Evolutionary conservation across 2,113 vertebrate genomes (phyloP).

Genomic region (Syngnathoides biaculeatus): DNA sequence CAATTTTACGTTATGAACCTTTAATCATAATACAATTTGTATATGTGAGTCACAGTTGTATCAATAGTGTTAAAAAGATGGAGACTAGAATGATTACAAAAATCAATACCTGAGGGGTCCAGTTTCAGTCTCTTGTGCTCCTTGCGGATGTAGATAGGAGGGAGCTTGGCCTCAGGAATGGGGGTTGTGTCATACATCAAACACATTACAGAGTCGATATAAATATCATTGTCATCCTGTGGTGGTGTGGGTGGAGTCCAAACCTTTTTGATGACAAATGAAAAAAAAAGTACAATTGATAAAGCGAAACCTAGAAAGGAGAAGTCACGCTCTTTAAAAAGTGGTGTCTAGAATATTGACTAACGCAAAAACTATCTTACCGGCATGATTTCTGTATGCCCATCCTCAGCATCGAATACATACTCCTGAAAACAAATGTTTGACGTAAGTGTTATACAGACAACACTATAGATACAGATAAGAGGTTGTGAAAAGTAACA

Average conservation of each 20-base stretch:
- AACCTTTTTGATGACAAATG: constrained; percentile 70
- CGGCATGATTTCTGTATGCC: constrained; percentile 89
- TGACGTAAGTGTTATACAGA: constrained; percentile 2
- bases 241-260: constrained; percentile 93
- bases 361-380: constrained; percentile 64
- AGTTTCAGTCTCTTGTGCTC: constrained; percentile 88
- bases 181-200: constrained; percentile 87
- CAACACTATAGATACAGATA: not conserved
- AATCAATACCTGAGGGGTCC: constrained; percentile 79
- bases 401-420: constrained; percentile 82
- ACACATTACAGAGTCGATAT: constrained; percentile 91
- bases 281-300: not conserved
- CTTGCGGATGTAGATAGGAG: constrained; percentile 86
- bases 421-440: constrained; percentile 75
- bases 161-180: constrained; percentile 86
- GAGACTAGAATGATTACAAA: not conserved
- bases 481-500: constrained; percentile 5
- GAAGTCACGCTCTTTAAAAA: not conserved
- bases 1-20: too few relatives aligned
- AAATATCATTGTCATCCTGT: constrained; percentile 91
- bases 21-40: not conserved
- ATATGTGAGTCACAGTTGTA: not conserved
- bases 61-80: not conserved
- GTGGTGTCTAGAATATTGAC: not conserved
- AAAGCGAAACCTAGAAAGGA: not conserved